Conservation (phyloP, 1,140 invertebrate species). For the Drosophila teissieri region DNA sequence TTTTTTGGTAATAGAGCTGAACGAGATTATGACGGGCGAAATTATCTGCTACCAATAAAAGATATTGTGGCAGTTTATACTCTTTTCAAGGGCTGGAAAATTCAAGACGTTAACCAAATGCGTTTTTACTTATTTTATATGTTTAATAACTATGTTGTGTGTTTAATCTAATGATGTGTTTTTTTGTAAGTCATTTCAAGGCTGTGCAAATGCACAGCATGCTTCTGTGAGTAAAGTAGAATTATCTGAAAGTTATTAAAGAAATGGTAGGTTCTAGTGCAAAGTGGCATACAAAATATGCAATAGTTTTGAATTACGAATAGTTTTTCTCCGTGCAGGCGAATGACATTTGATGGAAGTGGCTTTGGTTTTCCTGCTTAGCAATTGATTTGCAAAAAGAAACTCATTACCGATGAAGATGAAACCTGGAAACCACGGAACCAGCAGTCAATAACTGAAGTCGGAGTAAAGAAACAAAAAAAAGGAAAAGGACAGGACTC, state of each 20-base stretch:
- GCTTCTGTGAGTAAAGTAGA: too few relatives aligned
- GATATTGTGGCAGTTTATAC: neutral
- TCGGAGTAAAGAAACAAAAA: neutral
- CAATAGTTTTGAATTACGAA: too few relatives aligned
- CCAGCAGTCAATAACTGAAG: constrained; percentile 1
- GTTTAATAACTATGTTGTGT: too few relatives aligned
- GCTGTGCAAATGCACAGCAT: too few relatives aligned
- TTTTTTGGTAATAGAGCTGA: constrained; percentile 10
- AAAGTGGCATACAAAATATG: too few relatives aligned
- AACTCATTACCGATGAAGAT: constrained; percentile 41
- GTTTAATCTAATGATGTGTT: too few relatives aligned
- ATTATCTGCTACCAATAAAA: neutral
- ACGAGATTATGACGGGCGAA: neutral
- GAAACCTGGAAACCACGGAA: neutral
- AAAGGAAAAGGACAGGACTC: constrained; percentile 1
- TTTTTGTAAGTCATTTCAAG: too few relatives aligned
- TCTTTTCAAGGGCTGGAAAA: neutral
- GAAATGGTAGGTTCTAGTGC: too few relatives aligned
- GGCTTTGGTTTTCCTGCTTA: constrained; percentile 27
- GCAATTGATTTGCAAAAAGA: constrained; percentile 34
- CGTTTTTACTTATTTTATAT: too few relatives aligned
- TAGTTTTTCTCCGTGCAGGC: neutral
- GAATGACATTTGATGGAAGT: neutral
- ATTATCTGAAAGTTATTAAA: too few relatives aligned
- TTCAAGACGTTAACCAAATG: neutral